Evolutionary conservation across 2,113 vertebrate species (phyloP).

Genomic region (Rhinopomastus cyanomelas): DNA sequence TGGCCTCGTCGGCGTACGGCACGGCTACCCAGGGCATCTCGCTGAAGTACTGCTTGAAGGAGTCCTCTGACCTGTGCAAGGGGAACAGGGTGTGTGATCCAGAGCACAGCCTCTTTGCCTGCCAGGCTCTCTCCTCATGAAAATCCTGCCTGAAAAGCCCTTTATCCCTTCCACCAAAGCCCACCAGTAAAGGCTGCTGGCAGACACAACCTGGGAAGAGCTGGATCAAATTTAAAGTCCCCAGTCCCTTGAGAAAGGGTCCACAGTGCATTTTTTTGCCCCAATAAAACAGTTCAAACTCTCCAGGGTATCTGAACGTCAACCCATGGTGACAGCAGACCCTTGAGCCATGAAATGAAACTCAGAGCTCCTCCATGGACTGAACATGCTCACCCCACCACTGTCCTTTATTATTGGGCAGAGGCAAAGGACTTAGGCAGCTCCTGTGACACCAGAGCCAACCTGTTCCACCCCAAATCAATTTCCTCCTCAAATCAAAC

Average conservation of each 20-base stretch:
- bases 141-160: background rate
- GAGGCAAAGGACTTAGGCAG: background rate
- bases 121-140: background rate
- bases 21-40: slow-evolving; percentile 98
- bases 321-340: background rate
- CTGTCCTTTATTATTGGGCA: background rate
- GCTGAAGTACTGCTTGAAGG: slow-evolving; percentile 98
- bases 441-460: background rate
- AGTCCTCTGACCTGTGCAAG: slow-evolving; percentile 90
- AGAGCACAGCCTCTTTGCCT: background rate
- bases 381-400: background rate
- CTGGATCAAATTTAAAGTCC: background rate
- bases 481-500: background rate
- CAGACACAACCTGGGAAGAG: background rate
- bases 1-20: slow-evolving; percentile 89
- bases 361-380: accelerated
- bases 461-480: background rate
- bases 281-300: background rate
- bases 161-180: background rate
- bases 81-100: background rate
- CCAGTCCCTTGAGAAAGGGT: background rate
- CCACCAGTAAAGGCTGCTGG: background rate
- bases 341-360: background rate
- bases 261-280: accelerated
- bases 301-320: background rate